A percentile compares a stretch with the other conserved stretches of the same genome.
These are phyloP conservation scores for Eupithecia abbreviata DNA, from an alignment of 2,888 invertebrate genomes.

Conservation along the genomic window DNA sequence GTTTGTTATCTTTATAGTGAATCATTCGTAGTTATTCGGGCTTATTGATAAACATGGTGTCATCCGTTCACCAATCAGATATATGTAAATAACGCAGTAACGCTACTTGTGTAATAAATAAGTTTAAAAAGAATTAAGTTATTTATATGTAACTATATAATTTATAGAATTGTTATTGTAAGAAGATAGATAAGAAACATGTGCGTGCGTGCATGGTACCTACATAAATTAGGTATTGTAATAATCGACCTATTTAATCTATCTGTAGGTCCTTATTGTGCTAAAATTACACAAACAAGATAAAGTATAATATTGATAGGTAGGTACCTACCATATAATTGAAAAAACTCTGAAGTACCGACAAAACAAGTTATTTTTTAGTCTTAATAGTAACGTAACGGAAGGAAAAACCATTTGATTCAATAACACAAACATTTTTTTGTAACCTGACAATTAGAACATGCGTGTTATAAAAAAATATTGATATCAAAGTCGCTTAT, in stretches of 20 bases:
- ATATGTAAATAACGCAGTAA: no score
- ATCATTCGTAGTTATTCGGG: not conserved
- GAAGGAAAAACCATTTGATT: no score
- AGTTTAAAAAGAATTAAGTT: not conserved
- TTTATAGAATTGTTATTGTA: not conserved
- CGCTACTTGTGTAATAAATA: no score
- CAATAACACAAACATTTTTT: not conserved
- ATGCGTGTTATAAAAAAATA: not conserved
- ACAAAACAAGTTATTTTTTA: not conserved
- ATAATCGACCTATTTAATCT: not conserved
- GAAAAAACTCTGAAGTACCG: no score
- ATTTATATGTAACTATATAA: not conserved
- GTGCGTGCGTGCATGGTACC: not conserved
- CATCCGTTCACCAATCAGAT: not conserved
- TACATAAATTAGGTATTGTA: not conserved
- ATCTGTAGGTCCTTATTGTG: not conserved
- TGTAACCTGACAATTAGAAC: not conserved
- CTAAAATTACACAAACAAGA: not conserved
- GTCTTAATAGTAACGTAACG: not conserved
- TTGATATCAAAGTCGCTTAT: not conserved
- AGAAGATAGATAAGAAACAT: not conserved
- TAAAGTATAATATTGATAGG: not conserved
- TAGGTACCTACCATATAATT: no score
- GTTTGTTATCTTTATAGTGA: not conserved
- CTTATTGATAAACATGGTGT: slow-evolving; percentile 2